Evolutionary conservation across 2,888 invertebrate species (phyloP).

Genomic region (Microplitis deprimator): DNA sequence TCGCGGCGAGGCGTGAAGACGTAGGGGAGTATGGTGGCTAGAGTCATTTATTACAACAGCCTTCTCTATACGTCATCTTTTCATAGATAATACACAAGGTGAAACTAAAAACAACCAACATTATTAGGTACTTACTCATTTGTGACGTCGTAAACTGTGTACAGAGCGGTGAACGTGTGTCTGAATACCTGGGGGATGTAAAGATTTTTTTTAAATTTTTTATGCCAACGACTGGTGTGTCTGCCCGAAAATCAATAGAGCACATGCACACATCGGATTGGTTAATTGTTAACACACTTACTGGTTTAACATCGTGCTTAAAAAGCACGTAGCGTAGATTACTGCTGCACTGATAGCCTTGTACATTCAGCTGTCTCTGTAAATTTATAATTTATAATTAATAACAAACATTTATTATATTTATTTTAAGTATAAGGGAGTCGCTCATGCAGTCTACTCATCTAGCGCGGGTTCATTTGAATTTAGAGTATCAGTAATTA

Average conservation of each 20-base stretch:
- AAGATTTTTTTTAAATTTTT: background rate
- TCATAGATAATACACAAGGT: conserved; percentile 3
- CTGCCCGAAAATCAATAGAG: background rate
- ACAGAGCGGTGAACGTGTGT: conserved; percentile 89
- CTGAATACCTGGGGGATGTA: conserved; percentile 83
- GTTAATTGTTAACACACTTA: conserved; percentile 70
- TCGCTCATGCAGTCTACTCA: background rate
- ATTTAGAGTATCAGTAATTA: conserved; percentile 1
- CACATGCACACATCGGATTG: background rate
- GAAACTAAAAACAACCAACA: conserved; percentile 11
- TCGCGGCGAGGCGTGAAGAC: conserved; percentile 82
- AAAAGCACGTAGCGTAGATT: conserved; percentile 90
- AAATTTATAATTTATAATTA: conserved; percentile 58
- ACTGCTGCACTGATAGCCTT: conserved; percentile 88
- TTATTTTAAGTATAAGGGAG: background rate
- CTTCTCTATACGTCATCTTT: conserved; percentile 22
- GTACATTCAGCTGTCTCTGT: conserved; percentile 89
- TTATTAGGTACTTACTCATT: conserved; percentile 82
- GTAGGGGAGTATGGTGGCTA: conserved; percentile 88
- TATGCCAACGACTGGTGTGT: too few species aligned
- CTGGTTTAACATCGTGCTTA: conserved; percentile 91
- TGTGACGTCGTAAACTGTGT: conserved; percentile 92
- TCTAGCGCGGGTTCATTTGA: background rate
- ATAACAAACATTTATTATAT: background rate
- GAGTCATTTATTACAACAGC: conserved; percentile 11